These are phyloP conservation scores for Lycorma delicatula DNA, from an alignment of 1,140 invertebrate genomes.

Conservation along the genomic window DNA sequence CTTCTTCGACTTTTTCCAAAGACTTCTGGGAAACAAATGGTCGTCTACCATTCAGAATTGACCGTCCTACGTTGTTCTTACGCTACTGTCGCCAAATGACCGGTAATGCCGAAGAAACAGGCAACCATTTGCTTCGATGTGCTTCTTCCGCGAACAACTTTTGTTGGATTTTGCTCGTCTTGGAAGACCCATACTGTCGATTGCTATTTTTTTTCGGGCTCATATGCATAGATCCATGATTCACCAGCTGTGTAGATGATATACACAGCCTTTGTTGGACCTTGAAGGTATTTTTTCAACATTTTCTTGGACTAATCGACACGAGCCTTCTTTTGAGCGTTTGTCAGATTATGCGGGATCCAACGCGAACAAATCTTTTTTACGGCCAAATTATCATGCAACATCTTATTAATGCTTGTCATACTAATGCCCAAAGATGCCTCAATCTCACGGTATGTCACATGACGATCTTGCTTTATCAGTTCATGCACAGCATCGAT, in stretches of 20 bases:
- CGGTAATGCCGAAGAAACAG: constrained; percentile 19
- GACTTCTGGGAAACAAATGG: constrained; percentile 29
- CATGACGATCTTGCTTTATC: constrained; percentile 18
- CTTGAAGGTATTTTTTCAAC: constrained; percentile 21
- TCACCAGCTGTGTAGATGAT: constrained; percentile 25
- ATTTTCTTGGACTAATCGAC: constrained; percentile 25
- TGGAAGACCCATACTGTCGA: constrained; percentile 26
- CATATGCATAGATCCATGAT: constrained; percentile 28
- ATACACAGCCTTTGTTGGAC: constrained; percentile 22
- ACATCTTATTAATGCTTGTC: constrained; percentile 17
- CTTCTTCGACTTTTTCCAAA: constrained; percentile 22
- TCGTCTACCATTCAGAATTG: constrained; percentile 27
- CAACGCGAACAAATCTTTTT: constrained; percentile 16
- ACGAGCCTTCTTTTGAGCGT: constrained; percentile 20
- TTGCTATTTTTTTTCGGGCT: constrained; percentile 28
- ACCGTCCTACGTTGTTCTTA: constrained; percentile 21
- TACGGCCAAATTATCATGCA: constrained; percentile 9
- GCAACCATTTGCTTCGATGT: constrained; percentile 21
- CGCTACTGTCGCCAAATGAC: constrained; percentile 17
- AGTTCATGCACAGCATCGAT: constrained; percentile 23
- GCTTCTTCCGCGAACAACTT: constrained; percentile 28
- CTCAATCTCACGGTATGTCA: constrained; percentile 14
- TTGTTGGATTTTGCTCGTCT: constrained; percentile 28
- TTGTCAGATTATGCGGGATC: constrained; percentile 23
- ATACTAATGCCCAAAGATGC: constrained; percentile 22